Base-by-base conservation (phyloP, 2,113 vertebrate genomes). In the Chunga burmeisteri region DNA sequence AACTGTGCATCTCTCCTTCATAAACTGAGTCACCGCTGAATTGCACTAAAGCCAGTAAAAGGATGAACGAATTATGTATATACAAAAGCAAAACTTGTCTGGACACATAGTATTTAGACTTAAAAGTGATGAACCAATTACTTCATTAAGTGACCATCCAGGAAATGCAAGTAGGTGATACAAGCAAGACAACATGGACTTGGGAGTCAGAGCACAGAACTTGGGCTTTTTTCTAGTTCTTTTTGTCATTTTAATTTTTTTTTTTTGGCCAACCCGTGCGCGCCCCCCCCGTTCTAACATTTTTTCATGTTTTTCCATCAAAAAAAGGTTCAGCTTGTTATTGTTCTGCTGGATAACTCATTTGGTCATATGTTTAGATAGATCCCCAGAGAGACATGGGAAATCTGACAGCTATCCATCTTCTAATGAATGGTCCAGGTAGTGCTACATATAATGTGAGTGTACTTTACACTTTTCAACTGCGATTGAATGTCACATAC, bases 31-130 rank as follows among this genome's bases (percentile, higher is more conserved):
- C 97, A 98, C 96, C 11, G 6, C 81, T 88, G 85, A 87, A 44
- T 92, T 96, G 87, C 56, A 27, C 80, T 83, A 92, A 97, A 98
- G 94, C 89, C 93, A 86, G 80, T 95, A 77, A 97, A 98, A 97
- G 96, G 84, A 86, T 95, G 82, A 95, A 94, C 92, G 90, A 96
- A 90, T 95, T 88, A 90, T 58, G 86, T 36, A 74, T 71, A 79
- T 59, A 94, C 88, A 95, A 93, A 97, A 96, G 88, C 88, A 75
- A 91, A 98, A 95, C 98, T 90, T 97, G 97, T 71, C 92, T 55
- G 40, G 96, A 96, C 97, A 93, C 53, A 52, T 59, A 95, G 26
- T 50, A 62, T 75, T 94, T 85, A 80, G 72, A 38, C 66, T 88
- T 78, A 10, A 83, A 97, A 97, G 86, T 67, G 38, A 82, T 93